Evolutionary conservation across 2,113 vertebrate species (phyloP), one percentile per base, ranked within the genome.

Genomic region (Formicarius rufipectus): DNA sequence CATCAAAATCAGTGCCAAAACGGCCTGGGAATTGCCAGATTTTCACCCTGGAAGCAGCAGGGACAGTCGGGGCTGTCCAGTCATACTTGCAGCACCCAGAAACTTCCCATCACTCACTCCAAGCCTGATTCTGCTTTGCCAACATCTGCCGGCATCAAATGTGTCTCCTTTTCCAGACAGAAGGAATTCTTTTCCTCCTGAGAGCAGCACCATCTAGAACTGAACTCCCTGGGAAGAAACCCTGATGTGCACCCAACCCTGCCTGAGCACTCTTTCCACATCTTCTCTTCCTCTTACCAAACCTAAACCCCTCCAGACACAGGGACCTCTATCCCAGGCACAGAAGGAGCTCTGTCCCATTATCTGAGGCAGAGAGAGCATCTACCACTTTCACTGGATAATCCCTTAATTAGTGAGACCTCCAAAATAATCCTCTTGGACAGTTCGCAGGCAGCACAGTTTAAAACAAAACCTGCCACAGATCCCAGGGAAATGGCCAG

Each of bases 401-500:
- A 94, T 93, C 90, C 79, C 71, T 78, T 72, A 68, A 89, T 93
- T 85, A 88, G 23, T 4, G 53, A 18, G 64, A 85, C 85, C 82
- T 86, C 67, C 87, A 49, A 87, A 94, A 80, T 69, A 90, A 96
- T 93, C 94, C 94, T 17, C 30, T 53, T 74, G 80, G 79, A 31
- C 0, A 19, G 74, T 88, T 92, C 35, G 50, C 28, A 66, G 13
- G 8, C 25, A 63, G 50, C 47, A 2, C 50, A 52, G 55, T 76
- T 64, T 77, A 71, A 75, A 90, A 58, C 55, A 60, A 92, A 68
- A 64, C 69, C 4, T 7, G 37, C 40, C 72, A n/a, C 77, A 27
- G 78, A 67, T 18, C 71, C 52, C 71, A 11, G 52, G 50, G 53
- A 24, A 44, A 78, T 8, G 75, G 50, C 3, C 45, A 56, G 42